phyloP scores from a whole-genome alignment of 2,113 vertebrate genomes.

The Lagopus muta region DNA sequence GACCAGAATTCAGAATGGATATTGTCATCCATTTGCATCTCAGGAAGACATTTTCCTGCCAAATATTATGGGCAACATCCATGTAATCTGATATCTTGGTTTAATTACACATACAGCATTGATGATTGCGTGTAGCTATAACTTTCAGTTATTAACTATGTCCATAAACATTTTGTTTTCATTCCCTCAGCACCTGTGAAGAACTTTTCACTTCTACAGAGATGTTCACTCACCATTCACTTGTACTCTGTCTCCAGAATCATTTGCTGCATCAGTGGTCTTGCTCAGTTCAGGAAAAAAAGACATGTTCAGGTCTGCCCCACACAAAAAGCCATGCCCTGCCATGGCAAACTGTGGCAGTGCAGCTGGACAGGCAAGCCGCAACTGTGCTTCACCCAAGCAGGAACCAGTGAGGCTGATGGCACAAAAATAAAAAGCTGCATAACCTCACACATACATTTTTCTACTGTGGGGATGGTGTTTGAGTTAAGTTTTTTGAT shows the following conservation, averaged over 20 bases:
- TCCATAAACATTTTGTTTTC: not conserved
- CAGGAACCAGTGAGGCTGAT: not conserved
- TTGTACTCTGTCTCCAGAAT: not conserved
- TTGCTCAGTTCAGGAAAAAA: not conserved
- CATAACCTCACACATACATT: not conserved
- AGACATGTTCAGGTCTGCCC: not conserved
- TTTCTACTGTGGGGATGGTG: not conserved
- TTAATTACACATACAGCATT: not conserved
- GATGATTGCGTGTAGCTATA: no score
- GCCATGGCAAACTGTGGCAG: not conserved
- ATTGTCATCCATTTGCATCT: not conserved
- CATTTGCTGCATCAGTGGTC: not conserved
- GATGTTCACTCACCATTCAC: not conserved
- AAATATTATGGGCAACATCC: not conserved
- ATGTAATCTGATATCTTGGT: not conserved
- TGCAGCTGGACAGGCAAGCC: accelerated
- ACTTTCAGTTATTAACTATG: not conserved
- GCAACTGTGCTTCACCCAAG: not conserved
- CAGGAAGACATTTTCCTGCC: not conserved
- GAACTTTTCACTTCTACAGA: not conserved
- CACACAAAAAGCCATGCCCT: not conserved
- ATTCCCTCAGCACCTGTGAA: not conserved
- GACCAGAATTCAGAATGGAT: not conserved
- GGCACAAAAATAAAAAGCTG: not conserved
- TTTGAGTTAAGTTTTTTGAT: not conserved